phyloP scores from a whole-genome alignment of 2,888 invertebrate genomes.

The Sphaeridia pumilis region DNA sequence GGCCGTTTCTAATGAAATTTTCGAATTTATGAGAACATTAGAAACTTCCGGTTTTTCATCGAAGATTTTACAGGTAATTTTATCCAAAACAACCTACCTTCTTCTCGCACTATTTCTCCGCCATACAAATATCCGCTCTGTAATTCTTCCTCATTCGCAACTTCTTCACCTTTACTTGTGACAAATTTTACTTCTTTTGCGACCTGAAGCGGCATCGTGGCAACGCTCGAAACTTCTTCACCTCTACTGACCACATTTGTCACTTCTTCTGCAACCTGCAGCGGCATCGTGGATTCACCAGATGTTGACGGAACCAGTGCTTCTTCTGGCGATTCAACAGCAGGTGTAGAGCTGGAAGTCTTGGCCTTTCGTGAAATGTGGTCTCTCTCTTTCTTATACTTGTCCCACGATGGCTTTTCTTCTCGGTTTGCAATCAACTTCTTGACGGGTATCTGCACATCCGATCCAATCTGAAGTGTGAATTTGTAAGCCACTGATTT shows the following conservation, averaged over 20 bases:
- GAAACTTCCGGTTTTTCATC: neutral
- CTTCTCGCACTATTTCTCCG: slow-evolving; percentile 22
- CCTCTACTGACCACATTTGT: neutral
- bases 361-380: neutral
- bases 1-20: slow-evolving; percentile 14
- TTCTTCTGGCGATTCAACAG: neutral
- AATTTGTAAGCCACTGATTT: slow-evolving; percentile 21
- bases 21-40: too few relatives aligned
- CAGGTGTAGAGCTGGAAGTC: neutral
- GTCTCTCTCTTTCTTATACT: neutral
- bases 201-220: neutral
- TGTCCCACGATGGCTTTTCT: slow-evolving; percentile 14
- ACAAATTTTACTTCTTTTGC: slow-evolving; percentile 20
- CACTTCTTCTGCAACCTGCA: neutral
- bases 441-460: slow-evolving; percentile 21
- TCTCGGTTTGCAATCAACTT: slow-evolving; percentile 25
- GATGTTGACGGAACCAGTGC: neutral
- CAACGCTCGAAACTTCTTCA: neutral
- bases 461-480: slow-evolving; percentile 22
- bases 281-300: neutral
- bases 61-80: neutral
- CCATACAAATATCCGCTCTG: slow-evolving; percentile 27
- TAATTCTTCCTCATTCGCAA: slow-evolving; percentile 20
- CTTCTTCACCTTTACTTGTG: slow-evolving; percentile 19
- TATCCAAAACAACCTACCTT: slow-evolving; percentile 18